A percentile compares a stretch with the other conserved stretches of the same genome.
Conservation (phyloP, 2,113 vertebrate genomes). For the Procavia capensis region DNA sequence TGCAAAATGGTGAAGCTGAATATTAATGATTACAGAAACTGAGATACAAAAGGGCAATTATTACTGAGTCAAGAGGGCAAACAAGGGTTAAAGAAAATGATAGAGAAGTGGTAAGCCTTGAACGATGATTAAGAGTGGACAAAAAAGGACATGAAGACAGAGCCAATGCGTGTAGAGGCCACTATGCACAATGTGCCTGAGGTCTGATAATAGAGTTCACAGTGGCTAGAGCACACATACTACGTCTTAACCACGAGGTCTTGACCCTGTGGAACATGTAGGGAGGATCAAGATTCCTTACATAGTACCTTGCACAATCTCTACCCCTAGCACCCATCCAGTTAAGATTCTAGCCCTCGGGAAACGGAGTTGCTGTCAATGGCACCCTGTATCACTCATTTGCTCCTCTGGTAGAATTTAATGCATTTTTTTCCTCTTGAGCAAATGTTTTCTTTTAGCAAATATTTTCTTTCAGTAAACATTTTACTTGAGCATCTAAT, state of each 20-base stretch:
- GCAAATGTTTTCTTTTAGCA: background rate
- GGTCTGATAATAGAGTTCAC: background rate
- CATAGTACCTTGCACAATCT: background rate
- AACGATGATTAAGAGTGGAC: background rate
- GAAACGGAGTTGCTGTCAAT: background rate
- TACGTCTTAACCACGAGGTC: background rate
- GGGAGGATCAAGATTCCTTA: background rate
- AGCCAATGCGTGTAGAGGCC: background rate
- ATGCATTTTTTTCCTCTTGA: background rate
- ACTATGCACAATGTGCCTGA: background rate
- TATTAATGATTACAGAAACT: background rate
- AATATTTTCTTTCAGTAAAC: background rate
- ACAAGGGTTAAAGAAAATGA: background rate
- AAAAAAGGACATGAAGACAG: background rate
- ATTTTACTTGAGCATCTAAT: background rate
- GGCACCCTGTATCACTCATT: background rate
- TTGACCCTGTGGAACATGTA: background rate
- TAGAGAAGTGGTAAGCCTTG: background rate
- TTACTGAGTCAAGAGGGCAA: background rate
- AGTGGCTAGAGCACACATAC: background rate
- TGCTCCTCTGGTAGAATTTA: background rate
- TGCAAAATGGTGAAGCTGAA: background rate
- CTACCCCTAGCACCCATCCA: no score
- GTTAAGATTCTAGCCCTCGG: background rate
- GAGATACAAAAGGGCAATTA: background rate